Conservation (phyloP, 2,797 vertebrate genomes). For the Tolypeutes matacus region DNA sequence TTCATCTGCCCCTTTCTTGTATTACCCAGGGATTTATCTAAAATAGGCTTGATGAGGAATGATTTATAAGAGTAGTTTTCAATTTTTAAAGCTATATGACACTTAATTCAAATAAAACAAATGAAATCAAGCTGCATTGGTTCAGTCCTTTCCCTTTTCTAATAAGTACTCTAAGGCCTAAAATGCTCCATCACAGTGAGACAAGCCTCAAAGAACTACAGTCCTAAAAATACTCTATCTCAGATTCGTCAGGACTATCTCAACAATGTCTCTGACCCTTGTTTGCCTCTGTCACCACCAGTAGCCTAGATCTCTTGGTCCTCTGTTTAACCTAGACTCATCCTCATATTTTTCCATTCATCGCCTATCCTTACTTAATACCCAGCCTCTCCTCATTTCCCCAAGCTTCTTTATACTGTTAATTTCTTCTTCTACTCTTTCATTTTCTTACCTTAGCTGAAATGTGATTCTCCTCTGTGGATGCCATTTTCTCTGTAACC, state of each 20-base stretch:
- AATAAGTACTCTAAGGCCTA: background rate
- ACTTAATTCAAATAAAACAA: background rate
- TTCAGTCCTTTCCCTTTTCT: background rate
- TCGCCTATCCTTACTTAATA: background rate
- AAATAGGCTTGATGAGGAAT: background rate
- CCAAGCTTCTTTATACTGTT: background rate
- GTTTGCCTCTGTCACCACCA: background rate
- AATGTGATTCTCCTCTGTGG: conserved; percentile 18
- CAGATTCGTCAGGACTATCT: background rate
- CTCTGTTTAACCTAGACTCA: background rate
- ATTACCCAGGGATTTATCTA: background rate
- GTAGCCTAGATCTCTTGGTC: background rate
- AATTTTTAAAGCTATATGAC: background rate
- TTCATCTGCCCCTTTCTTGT: background rate
- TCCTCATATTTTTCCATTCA: background rate
- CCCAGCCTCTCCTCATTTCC: background rate
- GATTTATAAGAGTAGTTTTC: background rate
- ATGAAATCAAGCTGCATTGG: background rate
- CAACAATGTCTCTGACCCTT: background rate
- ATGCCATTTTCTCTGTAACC: background rate
- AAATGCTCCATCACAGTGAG: background rate
- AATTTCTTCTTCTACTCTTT: background rate
- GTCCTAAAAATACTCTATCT: background rate
- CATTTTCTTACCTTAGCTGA: background rate
- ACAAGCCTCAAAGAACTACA: background rate